phyloP scores from a whole-genome alignment of 1,140 invertebrate species.

The Apocrypta bakeri region DNA sequence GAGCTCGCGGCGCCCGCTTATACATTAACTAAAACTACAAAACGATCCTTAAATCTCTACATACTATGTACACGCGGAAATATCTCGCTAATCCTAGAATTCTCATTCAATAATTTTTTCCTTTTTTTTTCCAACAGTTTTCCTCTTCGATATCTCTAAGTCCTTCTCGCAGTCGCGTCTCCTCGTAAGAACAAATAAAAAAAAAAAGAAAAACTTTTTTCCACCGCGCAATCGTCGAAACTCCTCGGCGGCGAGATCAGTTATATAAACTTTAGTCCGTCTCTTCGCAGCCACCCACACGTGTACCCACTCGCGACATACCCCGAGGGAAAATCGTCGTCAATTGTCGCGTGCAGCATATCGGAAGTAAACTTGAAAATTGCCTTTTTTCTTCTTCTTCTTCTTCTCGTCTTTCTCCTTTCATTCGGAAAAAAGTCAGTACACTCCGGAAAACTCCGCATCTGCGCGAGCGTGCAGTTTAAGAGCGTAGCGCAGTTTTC shows the following conservation, averaged over 20 bases:
- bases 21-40: not conserved
- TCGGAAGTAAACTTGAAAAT: not conserved
- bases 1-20: not conserved
- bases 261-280: not conserved
- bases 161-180: not conserved
- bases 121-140: not conserved
- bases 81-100: no score
- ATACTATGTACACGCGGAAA: not conserved
- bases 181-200: no score
- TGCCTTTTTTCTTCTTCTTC: not conserved
- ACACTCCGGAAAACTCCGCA: not conserved
- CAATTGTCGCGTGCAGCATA: slow-evolving; percentile 1
- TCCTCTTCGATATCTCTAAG: not conserved
- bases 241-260: not conserved
- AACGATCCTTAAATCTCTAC: not conserved
- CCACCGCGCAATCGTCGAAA: not conserved
- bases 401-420: no score
- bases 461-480: no score
- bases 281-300: not conserved
- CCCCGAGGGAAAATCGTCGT: not conserved
- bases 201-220: not conserved
- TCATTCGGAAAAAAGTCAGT: not conserved
- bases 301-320: not conserved
- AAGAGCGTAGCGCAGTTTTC: no score
- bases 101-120: not conserved